Evolutionary conservation across 2,797 vertebrate species (phyloP), one percentile per base, ranked within the genome.

Genomic region (Gymnothorax javanicus): DNA sequence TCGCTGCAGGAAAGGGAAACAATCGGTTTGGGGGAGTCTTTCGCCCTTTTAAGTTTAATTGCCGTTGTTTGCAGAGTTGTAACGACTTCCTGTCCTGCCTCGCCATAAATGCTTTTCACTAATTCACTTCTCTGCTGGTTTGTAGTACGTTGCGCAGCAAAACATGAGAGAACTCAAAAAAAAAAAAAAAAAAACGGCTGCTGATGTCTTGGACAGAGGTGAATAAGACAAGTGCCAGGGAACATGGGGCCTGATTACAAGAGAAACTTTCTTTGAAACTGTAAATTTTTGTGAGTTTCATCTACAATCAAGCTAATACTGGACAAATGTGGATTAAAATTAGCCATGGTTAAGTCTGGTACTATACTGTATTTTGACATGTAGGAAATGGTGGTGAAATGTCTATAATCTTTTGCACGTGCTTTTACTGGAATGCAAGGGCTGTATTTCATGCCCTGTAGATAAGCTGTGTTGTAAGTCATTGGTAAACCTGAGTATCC

Each of bases 41-140:
- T 58, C 86, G 57, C 79, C 85, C 92, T 92, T 93, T 91, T 90
- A 90, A 91, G 91, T 92, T 91, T 92, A 93, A 91, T 90, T 91
- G 91, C 90, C 79, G 88, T 91, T 91, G 91, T 93, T 90, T 88
- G 87, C 90, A 88, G 91, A 91, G 33, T 88, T 91, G 90, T 91
- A 92, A 90, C 91, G 86, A 89, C 88, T 92, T 91, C 90, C 89
- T 91, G 87, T 90, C 88, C 82, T 88, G 89, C 88, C 88, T 90
- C 86, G 85, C 83, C 83, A 17, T 91, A 89, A 91, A 92, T 89
- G 88, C 87, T 83, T 90, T 88, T 86, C 82, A 84, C 56, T 52
- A 87, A 88, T 77, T 87, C 86, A 27, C 52, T 2, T 83, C 56
- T 75, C 27, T 82, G 83, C 86, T 82, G 83, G 87, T 85, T 89